Evolutionary conservation across 2,113 vertebrate genomes (phyloP), one percentile per base, ranked within the genome.

Genomic region (Neolamprologus falcicula): DNA sequence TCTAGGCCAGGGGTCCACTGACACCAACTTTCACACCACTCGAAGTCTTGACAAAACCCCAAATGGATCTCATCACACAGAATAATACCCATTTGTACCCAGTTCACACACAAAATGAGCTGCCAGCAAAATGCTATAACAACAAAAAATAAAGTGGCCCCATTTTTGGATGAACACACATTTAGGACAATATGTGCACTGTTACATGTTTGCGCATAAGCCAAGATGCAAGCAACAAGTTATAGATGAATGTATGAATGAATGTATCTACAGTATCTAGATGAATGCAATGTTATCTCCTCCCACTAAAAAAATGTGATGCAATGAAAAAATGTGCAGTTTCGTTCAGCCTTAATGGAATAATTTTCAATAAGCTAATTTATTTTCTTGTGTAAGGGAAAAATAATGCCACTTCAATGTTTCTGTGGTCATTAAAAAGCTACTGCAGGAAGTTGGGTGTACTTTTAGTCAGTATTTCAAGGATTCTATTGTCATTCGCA

Each of bases 51-150:
- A 97, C 96, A 97, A 97, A 96, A 95, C 96, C 83, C 95, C 95
- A 97, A 98, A 98, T 97, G 96, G 97, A 97, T 96, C 97, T 96
- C 97, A 97, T 96, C 82, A 85, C 94, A 96, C 94, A 97, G 97
- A 98, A 98, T 98, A 99, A 98, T 97, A 96, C 96, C 97, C 97
- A 97, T 98, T 98, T 98, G 97, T 97, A 95, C 96, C 95, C 97
- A 97, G 97, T 98, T 98, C 97, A 96, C 73, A 85, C 94, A 96
- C 95, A 96, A 97, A 98, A 97, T 96, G 97, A 97, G 97, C 96
- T 97, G 97, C 96, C 96, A 95, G 96, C 96, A 83, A 86, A 88
- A 86, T 93, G 88, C 80, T 59, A 89, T 92, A 89, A 95, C 80
- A 85, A 94, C 26, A 55, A 92, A 93, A 94, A 89, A 95, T 42